A percentile compares a stretch with the other conserved stretches of the same genome.
Evolutionary conservation across 2,888 invertebrate genomes (phyloP).

Genomic region (Cataglyphis altisquamis): DNA sequence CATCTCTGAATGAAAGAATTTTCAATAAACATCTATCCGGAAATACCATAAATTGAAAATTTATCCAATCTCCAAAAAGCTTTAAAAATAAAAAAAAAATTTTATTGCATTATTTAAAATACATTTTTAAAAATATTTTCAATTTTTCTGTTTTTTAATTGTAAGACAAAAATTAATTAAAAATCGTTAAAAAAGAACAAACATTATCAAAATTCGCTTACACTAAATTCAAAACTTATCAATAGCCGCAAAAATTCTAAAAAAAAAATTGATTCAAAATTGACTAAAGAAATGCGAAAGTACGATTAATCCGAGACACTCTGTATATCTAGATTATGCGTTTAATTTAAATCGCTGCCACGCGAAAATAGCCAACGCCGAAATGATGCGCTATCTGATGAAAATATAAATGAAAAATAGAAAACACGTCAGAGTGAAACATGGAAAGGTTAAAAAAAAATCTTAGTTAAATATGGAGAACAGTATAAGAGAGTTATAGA

Average conservation of each 20-base stretch:
- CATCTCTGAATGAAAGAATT: not conserved
- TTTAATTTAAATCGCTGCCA: not conserved
- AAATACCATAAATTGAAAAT: not conserved
- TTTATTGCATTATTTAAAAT: not conserved
- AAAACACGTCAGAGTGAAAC: constrained; percentile 17
- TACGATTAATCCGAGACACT: not conserved
- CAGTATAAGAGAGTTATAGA: constrained; percentile 10
- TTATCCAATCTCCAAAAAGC: not conserved
- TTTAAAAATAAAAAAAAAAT: not conserved
- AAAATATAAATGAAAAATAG: not conserved
- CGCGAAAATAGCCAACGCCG: not conserved
- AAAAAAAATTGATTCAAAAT: not conserved
- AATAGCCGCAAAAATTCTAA: not conserved
- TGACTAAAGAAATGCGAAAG: not conserved
- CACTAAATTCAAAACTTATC: not conserved
- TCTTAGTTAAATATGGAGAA: constrained; percentile 27
- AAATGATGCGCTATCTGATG: not conserved
- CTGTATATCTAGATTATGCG: not conserved
- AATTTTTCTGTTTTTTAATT: not conserved
- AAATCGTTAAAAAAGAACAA: not conserved
- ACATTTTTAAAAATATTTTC: not conserved
- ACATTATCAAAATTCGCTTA: not conserved
- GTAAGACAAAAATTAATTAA: not conserved
- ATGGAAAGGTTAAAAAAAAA: constrained; percentile 1
- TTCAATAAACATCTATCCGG: not conserved